Evolutionary conservation across 2,797 vertebrate genomes (phyloP).

Genomic region (Morelia viridis): DNA sequence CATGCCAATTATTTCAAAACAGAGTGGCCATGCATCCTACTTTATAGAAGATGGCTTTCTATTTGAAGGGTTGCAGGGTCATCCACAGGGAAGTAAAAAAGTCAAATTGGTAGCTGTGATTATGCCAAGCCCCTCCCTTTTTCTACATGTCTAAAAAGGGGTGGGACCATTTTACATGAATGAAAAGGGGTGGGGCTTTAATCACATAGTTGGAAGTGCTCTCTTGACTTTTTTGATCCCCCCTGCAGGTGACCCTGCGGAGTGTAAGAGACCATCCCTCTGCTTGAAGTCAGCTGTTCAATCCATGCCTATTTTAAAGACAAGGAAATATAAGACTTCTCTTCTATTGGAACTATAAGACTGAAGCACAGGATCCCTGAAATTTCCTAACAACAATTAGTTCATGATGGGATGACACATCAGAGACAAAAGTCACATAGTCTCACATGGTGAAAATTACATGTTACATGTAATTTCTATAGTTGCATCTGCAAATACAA

Average conservation of each 20-base stretch:
- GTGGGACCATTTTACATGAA: not conserved
- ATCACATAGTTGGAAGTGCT: not conserved
- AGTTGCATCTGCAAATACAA: not conserved
- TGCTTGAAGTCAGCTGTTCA: not conserved
- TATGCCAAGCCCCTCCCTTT: not conserved
- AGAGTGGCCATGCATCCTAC: not conserved
- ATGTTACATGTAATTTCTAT: not conserved
- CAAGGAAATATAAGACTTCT: not conserved
- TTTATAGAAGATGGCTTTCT: not conserved
- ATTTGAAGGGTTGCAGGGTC: not conserved
- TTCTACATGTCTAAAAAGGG: not conserved
- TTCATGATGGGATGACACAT: not conserved
- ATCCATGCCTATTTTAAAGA: not conserved
- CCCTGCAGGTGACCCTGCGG: not conserved
- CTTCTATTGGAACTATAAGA: not conserved
- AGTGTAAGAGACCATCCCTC: not conserved
- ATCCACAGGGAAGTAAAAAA: not conserved
- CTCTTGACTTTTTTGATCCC: not conserved
- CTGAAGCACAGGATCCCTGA: not conserved
- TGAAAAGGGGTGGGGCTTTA: not conserved
- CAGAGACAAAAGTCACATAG: not conserved
- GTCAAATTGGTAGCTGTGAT: not conserved
- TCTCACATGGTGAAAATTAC: not conserved
- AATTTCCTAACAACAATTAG: not conserved
- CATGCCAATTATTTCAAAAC: not conserved